Conservation (phyloP, 2,113 vertebrate species). For the Willisornis vidua region DNA sequence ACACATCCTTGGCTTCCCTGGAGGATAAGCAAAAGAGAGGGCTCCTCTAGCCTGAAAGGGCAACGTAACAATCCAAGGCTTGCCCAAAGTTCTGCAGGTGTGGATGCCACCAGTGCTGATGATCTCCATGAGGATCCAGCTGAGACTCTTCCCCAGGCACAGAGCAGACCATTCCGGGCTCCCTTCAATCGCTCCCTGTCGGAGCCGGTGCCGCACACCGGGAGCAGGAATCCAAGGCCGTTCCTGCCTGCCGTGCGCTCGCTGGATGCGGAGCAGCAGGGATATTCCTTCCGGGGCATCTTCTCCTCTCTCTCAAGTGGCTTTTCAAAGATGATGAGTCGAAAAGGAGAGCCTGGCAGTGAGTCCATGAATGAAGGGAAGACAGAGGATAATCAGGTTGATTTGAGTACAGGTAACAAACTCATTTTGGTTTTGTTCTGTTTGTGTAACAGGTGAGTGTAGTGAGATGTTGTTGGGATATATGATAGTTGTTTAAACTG, state of each 20-base stretch:
- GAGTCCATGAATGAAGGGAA: conserved; percentile 42
- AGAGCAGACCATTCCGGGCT: background rate
- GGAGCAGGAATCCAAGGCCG: background rate
- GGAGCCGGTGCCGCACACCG: conserved; percentile 42
- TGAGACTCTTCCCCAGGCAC: background rate
- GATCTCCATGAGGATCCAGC: background rate
- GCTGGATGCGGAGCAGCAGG: conserved; percentile 51
- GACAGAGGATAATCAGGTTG: background rate
- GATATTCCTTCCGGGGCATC: conserved; percentile 60
- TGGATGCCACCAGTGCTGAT: background rate
- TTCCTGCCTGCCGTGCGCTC: conserved; percentile 1
- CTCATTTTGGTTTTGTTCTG: background rate
- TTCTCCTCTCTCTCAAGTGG: conserved; percentile 77
- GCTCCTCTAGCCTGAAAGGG: background rate
- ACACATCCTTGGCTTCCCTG: conserved; percentile 50
- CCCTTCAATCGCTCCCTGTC: conserved; percentile 78
- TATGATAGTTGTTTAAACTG: accelerated
- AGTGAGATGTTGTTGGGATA: background rate
- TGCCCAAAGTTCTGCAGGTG: background rate
- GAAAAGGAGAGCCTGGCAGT: conserved; percentile 61
- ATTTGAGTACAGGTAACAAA: conserved; percentile 44
- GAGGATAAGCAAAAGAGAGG: conserved; percentile 37
- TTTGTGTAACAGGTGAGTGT: background rate
- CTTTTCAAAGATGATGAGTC: conserved; percentile 68
- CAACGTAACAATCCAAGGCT: background rate